phyloP scores from a whole-genome alignment of 2,797 vertebrate genomes.

The Sebastes variabilis region DNA sequence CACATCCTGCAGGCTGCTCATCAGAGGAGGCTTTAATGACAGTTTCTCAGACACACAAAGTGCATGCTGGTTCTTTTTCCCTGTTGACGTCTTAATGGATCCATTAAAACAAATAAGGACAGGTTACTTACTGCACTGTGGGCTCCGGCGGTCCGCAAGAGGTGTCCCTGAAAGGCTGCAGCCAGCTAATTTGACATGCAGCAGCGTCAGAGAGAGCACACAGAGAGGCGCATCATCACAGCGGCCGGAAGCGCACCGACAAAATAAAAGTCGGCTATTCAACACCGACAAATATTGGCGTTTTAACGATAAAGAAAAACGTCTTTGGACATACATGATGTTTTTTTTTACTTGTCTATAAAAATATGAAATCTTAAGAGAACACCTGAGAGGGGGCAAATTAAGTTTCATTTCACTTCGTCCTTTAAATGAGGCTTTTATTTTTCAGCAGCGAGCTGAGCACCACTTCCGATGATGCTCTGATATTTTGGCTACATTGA shows the following conservation, averaged over 20 bases:
- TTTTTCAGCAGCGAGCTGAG: constrained; percentile 39
- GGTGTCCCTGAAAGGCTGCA: constrained; percentile 72
- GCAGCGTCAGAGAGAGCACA: constrained; percentile 34
- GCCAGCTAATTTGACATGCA: constrained; percentile 72
- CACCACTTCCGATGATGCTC: constrained; percentile 29
- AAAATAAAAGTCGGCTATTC: constrained; percentile 65
- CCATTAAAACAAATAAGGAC: rapidly evolving
- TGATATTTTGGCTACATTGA: neutral
- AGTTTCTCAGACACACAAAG: neutral
- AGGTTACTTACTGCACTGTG: constrained; percentile 75
- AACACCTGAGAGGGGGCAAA: neutral
- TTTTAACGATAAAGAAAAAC: rapidly evolving
- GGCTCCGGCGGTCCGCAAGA: constrained; percentile 68
- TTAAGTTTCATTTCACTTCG: neutral
- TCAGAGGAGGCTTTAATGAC: neutral
- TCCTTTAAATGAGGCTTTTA: constrained; percentile 46
- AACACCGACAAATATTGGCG: neutral
- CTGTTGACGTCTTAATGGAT: neutral
- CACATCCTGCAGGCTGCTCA: constrained; percentile 21
- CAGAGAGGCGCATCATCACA: constrained; percentile 11
- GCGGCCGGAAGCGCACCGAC: neutral
- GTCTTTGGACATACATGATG: rapidly evolving
- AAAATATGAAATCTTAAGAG: rapidly evolving
- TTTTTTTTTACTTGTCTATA: rapidly evolving
- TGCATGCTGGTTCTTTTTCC: neutral